phyloP scores from a whole-genome alignment of 2,888 invertebrate species.

The Ectobius pallidus region DNA sequence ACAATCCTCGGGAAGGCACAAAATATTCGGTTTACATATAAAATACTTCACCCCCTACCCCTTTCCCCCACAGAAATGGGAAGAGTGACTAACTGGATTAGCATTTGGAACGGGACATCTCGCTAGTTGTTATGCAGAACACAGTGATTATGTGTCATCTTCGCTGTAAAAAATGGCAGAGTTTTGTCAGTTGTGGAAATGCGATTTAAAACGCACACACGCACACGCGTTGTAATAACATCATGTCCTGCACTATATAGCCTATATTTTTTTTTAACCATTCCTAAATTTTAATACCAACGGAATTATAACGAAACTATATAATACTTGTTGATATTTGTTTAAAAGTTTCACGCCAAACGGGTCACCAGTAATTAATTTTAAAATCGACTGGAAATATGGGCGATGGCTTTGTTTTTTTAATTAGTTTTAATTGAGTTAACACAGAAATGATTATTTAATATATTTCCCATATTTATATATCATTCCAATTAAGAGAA shows the following conservation, averaged over 20 bases:
- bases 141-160: conserved; percentile 15
- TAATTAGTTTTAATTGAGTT: too few species aligned
- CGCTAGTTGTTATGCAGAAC: conserved; percentile 3
- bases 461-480: too few species aligned
- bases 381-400: too few species aligned
- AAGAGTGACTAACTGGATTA: conserved; percentile 1
- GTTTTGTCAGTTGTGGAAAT: conserved; percentile 14
- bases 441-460: too few species aligned
- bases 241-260: not conserved
- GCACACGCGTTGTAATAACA: not conserved
- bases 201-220: not conserved
- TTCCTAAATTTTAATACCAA: not conserved
- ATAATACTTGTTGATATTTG: too few species aligned
- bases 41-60: not conserved
- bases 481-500: too few species aligned
- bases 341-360: too few species aligned
- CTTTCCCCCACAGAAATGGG: too few species aligned
- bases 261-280: too few species aligned
- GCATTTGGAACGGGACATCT: not conserved
- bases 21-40: not conserved
- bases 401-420: too few species aligned
- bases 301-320: not conserved
- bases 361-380: too few species aligned
- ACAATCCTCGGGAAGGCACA: not conserved
- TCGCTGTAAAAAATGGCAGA: conserved; percentile 15